Evolutionary conservation across 2,113 vertebrate genomes (phyloP).

Genomic region (Trematomus loennbergii): DNA sequence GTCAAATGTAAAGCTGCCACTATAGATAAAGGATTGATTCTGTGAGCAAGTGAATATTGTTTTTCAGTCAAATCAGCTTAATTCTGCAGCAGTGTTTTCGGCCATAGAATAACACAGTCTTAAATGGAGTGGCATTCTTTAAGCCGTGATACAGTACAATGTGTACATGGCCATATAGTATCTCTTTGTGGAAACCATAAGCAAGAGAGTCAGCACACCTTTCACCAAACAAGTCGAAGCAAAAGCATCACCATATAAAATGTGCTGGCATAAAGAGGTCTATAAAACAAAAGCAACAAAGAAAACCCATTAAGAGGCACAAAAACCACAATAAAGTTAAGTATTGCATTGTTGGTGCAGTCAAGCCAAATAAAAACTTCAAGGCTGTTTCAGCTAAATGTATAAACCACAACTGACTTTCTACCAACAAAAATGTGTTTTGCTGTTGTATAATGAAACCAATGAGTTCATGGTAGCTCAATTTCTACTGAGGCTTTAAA

Average conservation of each 20-base stretch:
- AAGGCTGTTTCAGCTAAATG: slow-evolving; percentile 4
- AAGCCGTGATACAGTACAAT: slow-evolving; percentile 1
- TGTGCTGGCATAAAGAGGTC: background rate
- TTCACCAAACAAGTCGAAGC: slow-evolving; percentile 16
- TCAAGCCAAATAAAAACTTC: slow-evolving; percentile 4
- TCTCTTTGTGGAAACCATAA: background rate
- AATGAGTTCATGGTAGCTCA: background rate
- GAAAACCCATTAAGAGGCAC: slow-evolving; percentile 22
- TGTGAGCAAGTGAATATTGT: slow-evolving; percentile 23
- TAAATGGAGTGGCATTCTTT: slow-evolving; percentile 5
- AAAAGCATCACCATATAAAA: background rate
- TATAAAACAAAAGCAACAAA: slow-evolving; percentile 28
- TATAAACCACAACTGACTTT: slow-evolving; percentile 22
- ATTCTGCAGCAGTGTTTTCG: slow-evolving; percentile 5
- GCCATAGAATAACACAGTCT: slow-evolving; percentile 13
- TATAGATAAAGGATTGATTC: slow-evolving; percentile 16
- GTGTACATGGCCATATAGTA: background rate
- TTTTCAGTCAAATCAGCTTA: slow-evolving; percentile 51
- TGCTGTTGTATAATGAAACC: slow-evolving; percentile 1
- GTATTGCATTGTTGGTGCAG: slow-evolving; percentile 8
- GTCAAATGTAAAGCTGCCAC: slow-evolving; percentile 32
- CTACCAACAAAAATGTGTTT: background rate
- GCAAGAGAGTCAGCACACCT: slow-evolving; percentile 36
- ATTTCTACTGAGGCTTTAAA: background rate
- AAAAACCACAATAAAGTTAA: slow-evolving; percentile 11